Evolutionary conservation across 2,797 vertebrate genomes (phyloP), one percentile per base, ranked within the genome.

Genomic region (Pseudochromis fuscus): DNA sequence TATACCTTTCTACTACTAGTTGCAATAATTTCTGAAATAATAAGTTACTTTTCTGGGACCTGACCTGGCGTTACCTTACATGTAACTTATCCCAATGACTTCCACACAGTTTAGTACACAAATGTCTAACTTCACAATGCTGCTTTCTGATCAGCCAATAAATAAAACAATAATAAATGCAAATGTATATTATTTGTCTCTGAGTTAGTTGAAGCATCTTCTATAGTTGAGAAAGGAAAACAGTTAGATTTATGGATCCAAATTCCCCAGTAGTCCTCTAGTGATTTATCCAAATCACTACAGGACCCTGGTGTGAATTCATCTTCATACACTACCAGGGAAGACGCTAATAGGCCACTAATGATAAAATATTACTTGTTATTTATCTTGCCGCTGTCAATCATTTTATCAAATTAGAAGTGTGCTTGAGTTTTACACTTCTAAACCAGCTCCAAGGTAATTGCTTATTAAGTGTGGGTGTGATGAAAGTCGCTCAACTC

Each of bases 381-480:
- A 51, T 77, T 64, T 35, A 35, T 56, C 24, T 52, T 19, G 4
- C 33, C 67, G 7, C 40, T 33, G 28, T 55, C 11, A n/a, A 72
- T 72, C 0, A 53, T 70, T 67, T 77, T 63, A 53, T 64, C 23
- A 62, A 44, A 44, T 60, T 59, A 62, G 76, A 65, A 27, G 25
- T 56, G 37, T 44, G 12, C 31, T 72, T 23, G 4, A 51, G 40
- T 65, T 75, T 77, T 70, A 46, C 63, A 67, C 77, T 57, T 67
- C 42, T 37, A 82, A 73, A 74, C n/a, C 49, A 73, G 46, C 53
- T 63, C 44, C n/a, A 27, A 31, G 71, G 59, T 88, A 66, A 83
- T 87, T 85, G 72, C 77, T 51, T 57, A 10, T 79, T 75, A 50
- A 65, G 67, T 74, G 56, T 81, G 67, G 83, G 72, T 65, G 82